Percentiles rank a stretch among this genome's conserved stretches.
These are phyloP conservation scores for Tiliacea aurago DNA, from an alignment of 2,888 invertebrate genomes.

Conservation along the genomic window DNA sequence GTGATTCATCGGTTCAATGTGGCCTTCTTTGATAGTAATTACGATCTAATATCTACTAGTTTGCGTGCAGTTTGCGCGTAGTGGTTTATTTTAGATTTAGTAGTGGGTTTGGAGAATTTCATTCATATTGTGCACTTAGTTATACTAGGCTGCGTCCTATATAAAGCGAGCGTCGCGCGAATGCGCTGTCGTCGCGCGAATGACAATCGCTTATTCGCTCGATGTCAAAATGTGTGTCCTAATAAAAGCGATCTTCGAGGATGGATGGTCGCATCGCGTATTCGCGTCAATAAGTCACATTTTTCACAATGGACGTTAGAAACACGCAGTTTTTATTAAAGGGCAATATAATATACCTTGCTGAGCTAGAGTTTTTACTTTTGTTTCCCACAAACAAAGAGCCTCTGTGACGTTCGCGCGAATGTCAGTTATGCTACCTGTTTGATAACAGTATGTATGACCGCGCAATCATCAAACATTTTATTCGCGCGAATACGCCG, in stretches of 20 bases:
- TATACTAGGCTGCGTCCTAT: no score
- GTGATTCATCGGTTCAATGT: constrained; percentile 58
- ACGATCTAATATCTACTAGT: constrained; percentile 46
- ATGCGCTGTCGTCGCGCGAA: no score
- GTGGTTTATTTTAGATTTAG: constrained; percentile 21
- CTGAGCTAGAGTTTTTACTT: background rate
- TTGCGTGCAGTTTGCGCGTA: constrained; percentile 25
- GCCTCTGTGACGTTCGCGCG: no score
- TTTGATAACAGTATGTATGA: background rate
- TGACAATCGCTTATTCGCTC: background rate
- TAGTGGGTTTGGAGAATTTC: constrained; percentile 31
- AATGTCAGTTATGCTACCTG: no score
- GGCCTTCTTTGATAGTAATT: constrained; percentile 57
- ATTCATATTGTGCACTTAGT: constrained; percentile 33
- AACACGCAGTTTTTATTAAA: background rate
- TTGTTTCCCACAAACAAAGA: background rate
- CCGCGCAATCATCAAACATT: background rate
- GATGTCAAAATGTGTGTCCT: background rate
- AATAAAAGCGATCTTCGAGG: background rate
- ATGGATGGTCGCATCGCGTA: no score
- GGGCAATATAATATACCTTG: no score
- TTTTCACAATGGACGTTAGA: no score
- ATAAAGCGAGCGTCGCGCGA: no score
- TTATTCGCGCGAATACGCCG: background rate
- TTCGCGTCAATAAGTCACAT: no score